phyloP scores from a whole-genome alignment of 2,113 vertebrate genomes.

The Chunga burmeisteri region DNA sequence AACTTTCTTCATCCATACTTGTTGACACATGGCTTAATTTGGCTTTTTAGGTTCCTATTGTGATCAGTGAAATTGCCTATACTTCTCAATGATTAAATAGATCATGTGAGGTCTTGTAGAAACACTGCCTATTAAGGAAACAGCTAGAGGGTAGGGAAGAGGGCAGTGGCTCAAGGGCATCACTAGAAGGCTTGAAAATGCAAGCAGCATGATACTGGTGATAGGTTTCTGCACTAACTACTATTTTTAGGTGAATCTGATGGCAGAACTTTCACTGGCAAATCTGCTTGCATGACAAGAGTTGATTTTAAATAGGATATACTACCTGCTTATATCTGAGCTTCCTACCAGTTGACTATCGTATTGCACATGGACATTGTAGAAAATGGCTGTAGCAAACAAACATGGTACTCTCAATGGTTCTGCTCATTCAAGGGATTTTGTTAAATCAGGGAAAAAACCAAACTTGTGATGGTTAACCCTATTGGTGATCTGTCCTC shows the following conservation, averaged over 20 bases:
- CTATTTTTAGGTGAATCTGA: background rate
- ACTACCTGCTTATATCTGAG: background rate
- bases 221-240: background rate
- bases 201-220: background rate
- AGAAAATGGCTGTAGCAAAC: background rate
- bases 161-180: background rate
- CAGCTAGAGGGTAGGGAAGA: background rate
- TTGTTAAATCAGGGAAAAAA: background rate
- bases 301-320: background rate
- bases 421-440: background rate
- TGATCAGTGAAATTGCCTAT: background rate
- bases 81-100: background rate
- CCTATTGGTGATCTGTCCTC: background rate
- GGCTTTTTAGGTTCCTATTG: background rate
- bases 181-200: background rate
- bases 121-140: background rate
- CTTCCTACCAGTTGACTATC: background rate
- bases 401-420: background rate
- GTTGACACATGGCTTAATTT: background rate
- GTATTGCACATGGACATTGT: background rate
- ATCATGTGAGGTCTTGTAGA: background rate
- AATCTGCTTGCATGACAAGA: background rate
- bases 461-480: background rate
- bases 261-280: background rate
- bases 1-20: background rate